Base-by-base conservation (phyloP, 2,113 vertebrate species). In the Hassar affinis region DNA sequence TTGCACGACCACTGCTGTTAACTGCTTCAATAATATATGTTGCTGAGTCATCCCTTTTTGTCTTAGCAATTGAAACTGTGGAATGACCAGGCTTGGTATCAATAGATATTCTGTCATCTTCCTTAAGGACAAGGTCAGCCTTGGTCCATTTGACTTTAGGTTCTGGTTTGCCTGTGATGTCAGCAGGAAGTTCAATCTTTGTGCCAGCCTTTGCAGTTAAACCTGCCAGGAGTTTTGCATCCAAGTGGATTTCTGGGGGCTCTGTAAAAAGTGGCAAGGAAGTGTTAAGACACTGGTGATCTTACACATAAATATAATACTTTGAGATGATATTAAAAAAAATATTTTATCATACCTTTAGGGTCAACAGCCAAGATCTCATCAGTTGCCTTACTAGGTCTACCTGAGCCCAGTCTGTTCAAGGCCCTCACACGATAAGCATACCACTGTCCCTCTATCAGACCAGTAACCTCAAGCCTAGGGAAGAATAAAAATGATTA, bases 1-100 rank as follows among this genome's bases (percentile, higher is more conserved):
- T 98, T 84, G 97, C 97, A 51, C 98, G 95, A 11, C 98, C 98
- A n/a, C 96, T 96, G 90, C 94, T 90, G 86, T 99, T 99, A 80
- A 97, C 96, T 47, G 98, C 98, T 89, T 99, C 98, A 2, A 99
- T 96, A 85, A 99, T 99, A 88, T 99, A 99, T 22, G 95, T 98
- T 81, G 96, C 98, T 0, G 93, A 97, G 90, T 99, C 98, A 3
- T 95, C 97, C 81, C 98, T 95, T 84, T 90, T 94, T 82, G 97
- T 99, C 68, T 99, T 96, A 38, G 91, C 81, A 64, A 99, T 93
- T 3, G 93, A 94, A 83, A 99, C 93, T 35, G 92, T 97, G 62
- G 98, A 99, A 79, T 96, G 95, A 87, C 93, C 92, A 38, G 95
- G 94, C 64, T 96, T 94, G 15, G 93, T 94, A 90, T 97, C 96